These are phyloP conservation scores for Agriotes lineatus DNA, from an alignment of 2,888 invertebrate species.

Conservation along the genomic window DNA sequence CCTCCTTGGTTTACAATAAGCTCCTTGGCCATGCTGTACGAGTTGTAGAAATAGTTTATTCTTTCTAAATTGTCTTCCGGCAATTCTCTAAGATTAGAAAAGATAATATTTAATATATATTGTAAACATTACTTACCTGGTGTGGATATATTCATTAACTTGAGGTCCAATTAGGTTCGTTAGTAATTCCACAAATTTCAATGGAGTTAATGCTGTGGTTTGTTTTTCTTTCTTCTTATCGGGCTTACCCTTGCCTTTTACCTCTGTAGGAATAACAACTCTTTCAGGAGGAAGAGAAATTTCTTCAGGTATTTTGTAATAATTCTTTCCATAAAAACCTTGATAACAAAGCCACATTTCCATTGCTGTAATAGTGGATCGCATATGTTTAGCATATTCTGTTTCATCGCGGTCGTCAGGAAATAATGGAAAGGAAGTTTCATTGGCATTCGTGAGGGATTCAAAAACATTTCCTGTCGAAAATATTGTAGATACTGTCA, in stretches of 20 bases:
- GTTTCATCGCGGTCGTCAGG: slow-evolving; percentile 47
- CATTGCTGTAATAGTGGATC: slow-evolving; percentile 51
- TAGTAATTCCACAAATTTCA: slow-evolving; percentile 59
- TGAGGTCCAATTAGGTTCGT: slow-evolving; percentile 54
- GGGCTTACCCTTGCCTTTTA: slow-evolving; percentile 31
- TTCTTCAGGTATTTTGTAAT: slow-evolving; percentile 56
- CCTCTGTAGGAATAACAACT: slow-evolving; percentile 15
- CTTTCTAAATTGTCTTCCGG: slow-evolving; percentile 43
- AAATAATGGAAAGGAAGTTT: slow-evolving; percentile 54
- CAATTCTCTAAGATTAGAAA: slow-evolving; percentile 15
- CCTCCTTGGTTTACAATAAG: slow-evolving; percentile 62
- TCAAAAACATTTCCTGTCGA: neutral
- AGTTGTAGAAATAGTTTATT: slow-evolving; percentile 54
- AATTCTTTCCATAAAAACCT: slow-evolving; percentile 54
- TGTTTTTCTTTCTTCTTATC: slow-evolving; percentile 27
- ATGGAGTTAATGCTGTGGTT: slow-evolving; percentile 9
- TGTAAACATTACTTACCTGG: slow-evolving; percentile 26
- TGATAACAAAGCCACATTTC: slow-evolving; percentile 65
- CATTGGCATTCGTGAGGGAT: neutral
- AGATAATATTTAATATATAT: neutral
- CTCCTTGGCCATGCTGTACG: slow-evolving; percentile 60
- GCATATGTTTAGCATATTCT: slow-evolving; percentile 53
- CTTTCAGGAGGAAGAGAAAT: slow-evolving; percentile 45
- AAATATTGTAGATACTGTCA: neutral
- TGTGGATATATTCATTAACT: slow-evolving; percentile 46